phyloP scores from a whole-genome alignment of 2,797 vertebrate genomes.

The Echeneis naucrates region DNA sequence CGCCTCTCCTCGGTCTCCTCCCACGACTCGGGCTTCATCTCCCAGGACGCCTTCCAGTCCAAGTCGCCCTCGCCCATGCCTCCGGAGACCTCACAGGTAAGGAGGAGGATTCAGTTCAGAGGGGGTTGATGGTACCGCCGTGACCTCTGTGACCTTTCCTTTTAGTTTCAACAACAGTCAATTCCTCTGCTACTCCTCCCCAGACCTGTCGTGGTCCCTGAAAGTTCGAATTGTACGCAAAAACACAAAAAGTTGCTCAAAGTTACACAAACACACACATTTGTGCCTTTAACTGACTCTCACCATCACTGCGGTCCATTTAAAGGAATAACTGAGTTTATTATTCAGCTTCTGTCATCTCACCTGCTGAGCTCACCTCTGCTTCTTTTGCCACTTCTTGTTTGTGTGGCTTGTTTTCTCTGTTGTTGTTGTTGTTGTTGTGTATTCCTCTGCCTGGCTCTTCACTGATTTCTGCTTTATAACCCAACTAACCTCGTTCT shows the following conservation, averaged over 20 bases:
- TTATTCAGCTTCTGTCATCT: neutral
- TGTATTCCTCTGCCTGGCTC: neutral
- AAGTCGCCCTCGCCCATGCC: slow-evolving; percentile 96
- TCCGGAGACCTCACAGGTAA: slow-evolving; percentile 83
- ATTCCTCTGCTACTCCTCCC: no score
- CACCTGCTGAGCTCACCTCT: neutral
- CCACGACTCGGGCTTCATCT: slow-evolving; percentile 95
- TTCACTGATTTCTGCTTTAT: neutral
- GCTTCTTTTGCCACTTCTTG: neutral
- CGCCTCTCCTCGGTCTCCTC: slow-evolving; percentile 95
- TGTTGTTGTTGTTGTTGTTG: no score
- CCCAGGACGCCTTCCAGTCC: slow-evolving; percentile 93
- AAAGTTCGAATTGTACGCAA: no score
- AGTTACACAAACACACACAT: no score
- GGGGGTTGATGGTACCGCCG: no score
- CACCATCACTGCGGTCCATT: no score
- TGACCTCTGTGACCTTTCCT: no score
- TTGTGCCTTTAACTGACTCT: no score
- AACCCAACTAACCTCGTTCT: slow-evolving; percentile 24
- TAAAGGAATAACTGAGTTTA: no score
- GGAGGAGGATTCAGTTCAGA: neutral
- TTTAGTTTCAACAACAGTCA: no score
- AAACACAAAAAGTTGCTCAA: no score
- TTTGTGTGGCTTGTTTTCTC: neutral
- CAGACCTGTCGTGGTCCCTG: no score